Percentiles rank a stretch among this genome's conserved stretches.
Conservation (phyloP, 2,888 invertebrate species). For the Gryllus longicercus region DNA sequence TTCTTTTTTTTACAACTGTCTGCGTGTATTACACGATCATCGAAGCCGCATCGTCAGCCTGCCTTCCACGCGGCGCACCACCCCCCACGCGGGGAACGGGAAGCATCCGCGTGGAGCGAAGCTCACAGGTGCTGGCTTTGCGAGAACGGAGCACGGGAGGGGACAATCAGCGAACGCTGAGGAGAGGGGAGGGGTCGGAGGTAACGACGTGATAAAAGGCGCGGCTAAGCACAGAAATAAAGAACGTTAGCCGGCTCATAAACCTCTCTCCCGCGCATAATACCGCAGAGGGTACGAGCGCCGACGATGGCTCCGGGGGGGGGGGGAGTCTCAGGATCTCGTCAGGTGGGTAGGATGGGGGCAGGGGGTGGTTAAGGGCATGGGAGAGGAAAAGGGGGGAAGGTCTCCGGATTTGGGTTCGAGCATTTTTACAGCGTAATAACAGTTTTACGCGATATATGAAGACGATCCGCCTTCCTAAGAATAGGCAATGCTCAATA, state of each 20-base stretch:
- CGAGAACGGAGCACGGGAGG: not conserved
- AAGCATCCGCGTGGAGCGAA: no score
- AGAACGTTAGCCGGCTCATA: constrained; percentile 17
- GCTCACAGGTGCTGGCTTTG: no score
- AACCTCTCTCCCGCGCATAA: not conserved
- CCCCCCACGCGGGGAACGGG: no score
- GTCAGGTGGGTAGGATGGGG: not conserved
- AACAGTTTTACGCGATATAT: constrained; percentile 17
- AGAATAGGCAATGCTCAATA: constrained; percentile 3
- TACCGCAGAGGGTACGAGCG: not conserved
- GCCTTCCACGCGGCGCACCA: no score
- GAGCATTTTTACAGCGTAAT: constrained; percentile 9
- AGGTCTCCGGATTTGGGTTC: not conserved
- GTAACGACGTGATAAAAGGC: constrained; percentile 17
- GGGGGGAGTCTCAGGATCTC: not conserved
- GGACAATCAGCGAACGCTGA: not conserved
- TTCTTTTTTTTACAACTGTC: no score
- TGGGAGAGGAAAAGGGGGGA: no score
- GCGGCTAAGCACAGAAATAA: constrained; percentile 17
- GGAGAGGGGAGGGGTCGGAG: not conserved
- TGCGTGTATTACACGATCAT: no score
- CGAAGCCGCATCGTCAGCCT: no score
- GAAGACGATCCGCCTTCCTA: not conserved
- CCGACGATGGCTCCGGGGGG: not conserved
- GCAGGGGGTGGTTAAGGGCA: not conserved